Evolutionary conservation across 2,113 vertebrate species (phyloP).

Genomic region (Ia io): DNA sequence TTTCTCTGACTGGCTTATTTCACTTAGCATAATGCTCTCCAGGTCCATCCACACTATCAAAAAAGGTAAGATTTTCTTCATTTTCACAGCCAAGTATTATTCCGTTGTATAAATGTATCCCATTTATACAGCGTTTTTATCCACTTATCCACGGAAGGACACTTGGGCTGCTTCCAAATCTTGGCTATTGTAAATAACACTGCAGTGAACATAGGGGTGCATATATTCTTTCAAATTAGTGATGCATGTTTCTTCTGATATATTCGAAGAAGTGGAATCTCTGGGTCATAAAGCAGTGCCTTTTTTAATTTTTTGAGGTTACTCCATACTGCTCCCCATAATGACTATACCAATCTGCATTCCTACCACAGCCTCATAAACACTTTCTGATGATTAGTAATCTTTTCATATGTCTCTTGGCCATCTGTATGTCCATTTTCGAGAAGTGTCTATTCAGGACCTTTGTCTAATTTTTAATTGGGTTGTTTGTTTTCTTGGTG

Average conservation of each 20-base stretch:
- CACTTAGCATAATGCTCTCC: background rate
- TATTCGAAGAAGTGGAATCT: background rate
- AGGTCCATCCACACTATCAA: background rate
- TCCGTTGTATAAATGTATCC: background rate
- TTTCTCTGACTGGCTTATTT: background rate
- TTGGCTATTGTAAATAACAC: background rate
- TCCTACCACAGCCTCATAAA: background rate
- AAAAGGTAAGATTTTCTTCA: background rate
- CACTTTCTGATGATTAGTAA: background rate
- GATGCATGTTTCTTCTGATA: background rate
- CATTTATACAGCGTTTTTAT: background rate
- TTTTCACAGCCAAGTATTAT: background rate
- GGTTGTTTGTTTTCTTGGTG: background rate
- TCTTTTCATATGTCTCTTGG: background rate
- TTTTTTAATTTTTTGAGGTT: background rate
- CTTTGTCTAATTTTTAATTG: background rate
- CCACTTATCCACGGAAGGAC: background rate
- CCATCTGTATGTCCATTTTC: background rate
- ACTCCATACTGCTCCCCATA: background rate
- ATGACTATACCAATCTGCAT: background rate
- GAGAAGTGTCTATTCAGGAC: background rate
- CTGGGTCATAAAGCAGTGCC: background rate
- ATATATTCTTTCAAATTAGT: background rate
- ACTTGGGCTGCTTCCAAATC: background rate
- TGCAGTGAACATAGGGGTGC: background rate